Conservation (phyloP, 2,888 invertebrate genomes). For the Hofmannophila pseudospretella region DNA sequence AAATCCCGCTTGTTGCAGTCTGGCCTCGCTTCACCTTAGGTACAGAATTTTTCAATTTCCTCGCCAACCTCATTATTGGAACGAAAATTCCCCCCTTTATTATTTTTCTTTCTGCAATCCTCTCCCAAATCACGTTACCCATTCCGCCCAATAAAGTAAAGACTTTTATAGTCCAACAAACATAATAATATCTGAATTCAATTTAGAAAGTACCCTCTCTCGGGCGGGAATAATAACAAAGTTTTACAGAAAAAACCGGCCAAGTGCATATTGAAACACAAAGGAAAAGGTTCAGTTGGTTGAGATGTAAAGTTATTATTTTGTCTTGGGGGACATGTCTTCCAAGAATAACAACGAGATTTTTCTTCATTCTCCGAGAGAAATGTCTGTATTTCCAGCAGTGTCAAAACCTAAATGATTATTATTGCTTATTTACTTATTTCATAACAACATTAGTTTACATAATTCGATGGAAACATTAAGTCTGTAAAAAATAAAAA, state of each 20-base stretch:
- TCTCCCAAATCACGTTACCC: slow-evolving; percentile 14
- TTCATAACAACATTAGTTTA: too few relatives aligned
- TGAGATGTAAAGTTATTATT: too few relatives aligned
- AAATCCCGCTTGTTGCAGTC: background rate
- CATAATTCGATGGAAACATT: too few relatives aligned
- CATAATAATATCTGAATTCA: slow-evolving; percentile 46
- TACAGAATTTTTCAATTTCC: slow-evolving; percentile 1
- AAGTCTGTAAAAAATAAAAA: too few relatives aligned
- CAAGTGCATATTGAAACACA: background rate
- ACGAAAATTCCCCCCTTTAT: background rate
- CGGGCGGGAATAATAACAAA: slow-evolving; percentile 28
- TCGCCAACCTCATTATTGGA: slow-evolving; percentile 1
- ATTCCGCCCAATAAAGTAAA: slow-evolving; percentile 32
- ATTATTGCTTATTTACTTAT: too few relatives aligned
- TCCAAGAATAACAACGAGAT: too few relatives aligned
- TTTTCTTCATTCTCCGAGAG: too few relatives aligned
- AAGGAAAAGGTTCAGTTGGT: too few relatives aligned
- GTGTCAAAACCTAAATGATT: too few relatives aligned
- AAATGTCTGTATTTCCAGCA: too few relatives aligned
- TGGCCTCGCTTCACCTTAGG: background rate
- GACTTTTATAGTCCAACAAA: slow-evolving; percentile 36
- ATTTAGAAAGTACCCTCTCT: slow-evolving; percentile 31
- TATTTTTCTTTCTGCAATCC: background rate
- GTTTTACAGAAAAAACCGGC: slow-evolving; percentile 18
- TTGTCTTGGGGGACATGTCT: too few relatives aligned